phyloP scores from a whole-genome alignment of 2,888 invertebrate species.

The Idaea aversata region DNA sequence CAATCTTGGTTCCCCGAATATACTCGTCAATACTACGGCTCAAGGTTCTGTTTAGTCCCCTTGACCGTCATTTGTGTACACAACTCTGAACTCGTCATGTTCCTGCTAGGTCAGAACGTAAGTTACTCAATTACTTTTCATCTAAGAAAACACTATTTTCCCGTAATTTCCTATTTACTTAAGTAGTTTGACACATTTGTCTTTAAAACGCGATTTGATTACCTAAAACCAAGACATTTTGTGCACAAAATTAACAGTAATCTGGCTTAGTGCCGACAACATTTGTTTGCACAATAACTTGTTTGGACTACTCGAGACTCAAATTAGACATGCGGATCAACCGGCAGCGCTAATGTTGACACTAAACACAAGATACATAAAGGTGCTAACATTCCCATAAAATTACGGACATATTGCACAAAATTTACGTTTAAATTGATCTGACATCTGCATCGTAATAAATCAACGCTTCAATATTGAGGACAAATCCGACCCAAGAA shows the following conservation, averaged over 20 bases:
- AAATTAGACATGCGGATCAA: not conserved
- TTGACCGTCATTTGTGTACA: conserved; percentile 33
- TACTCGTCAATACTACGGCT: conserved; percentile 15
- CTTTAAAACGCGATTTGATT: not conserved
- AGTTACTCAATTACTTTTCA: conserved; percentile 21
- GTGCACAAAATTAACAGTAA: not conserved
- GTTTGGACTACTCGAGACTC: not conserved
- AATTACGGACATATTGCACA: conserved; percentile 63
- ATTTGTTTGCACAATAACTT: not conserved
- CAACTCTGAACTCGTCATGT: conserved; percentile 19
- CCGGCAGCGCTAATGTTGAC: conserved; percentile 1
- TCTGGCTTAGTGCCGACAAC: not conserved
- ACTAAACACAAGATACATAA: conserved; percentile 4
- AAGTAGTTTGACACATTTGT: not conserved
- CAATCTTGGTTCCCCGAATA: conserved; percentile 12
- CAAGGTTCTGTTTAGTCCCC: conserved; percentile 19
- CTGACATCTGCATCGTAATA: conserved; percentile 67
- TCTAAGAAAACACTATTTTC: conserved; percentile 2
- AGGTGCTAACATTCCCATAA: conserved; percentile 9
- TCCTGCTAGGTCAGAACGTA: conserved; percentile 24
- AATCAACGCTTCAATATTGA: conserved; percentile 75
- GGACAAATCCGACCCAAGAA: conserved; percentile 76
- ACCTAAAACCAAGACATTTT: not conserved
- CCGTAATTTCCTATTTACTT: not conserved
- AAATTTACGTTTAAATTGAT: conserved; percentile 65